Evolutionary conservation across 2,113 vertebrate species (phyloP).

Genomic region (Hippocampus abdominalis): DNA sequence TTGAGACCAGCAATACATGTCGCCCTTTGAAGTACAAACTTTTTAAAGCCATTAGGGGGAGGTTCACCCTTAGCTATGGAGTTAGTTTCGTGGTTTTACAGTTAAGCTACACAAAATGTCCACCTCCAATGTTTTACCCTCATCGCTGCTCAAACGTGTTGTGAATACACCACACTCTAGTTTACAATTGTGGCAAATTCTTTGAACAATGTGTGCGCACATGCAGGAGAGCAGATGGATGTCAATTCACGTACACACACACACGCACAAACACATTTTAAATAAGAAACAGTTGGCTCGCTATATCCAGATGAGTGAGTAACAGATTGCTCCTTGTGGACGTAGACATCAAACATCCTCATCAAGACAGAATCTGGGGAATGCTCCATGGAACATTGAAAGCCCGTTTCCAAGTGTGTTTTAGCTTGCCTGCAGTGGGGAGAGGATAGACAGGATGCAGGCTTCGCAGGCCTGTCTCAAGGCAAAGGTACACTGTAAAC

Average conservation of each 20-base stretch:
- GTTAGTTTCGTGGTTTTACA: slow-evolving; percentile 26
- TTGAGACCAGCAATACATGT: slow-evolving; percentile 14
- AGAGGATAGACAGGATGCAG: slow-evolving; percentile 36
- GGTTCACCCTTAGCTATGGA: slow-evolving; percentile 23
- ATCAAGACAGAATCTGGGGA: slow-evolving; percentile 43
- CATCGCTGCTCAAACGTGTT: slow-evolving; percentile 14
- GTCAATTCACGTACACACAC: slow-evolving; percentile 4
- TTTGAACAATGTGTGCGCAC: background rate
- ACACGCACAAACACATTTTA: slow-evolving; percentile 2
- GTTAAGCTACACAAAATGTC: background rate
- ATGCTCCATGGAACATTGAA: slow-evolving; percentile 24
- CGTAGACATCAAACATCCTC: slow-evolving; percentile 49
- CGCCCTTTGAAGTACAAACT: slow-evolving; percentile 70
- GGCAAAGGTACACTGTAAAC: slow-evolving; percentile 34
- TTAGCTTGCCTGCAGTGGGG: slow-evolving; percentile 24
- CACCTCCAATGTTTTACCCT: slow-evolving; percentile 6
- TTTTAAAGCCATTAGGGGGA: slow-evolving; percentile 22
- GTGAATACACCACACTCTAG: slow-evolving; percentile 15
- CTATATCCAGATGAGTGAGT: slow-evolving; percentile 37
- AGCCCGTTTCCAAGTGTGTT: slow-evolving; percentile 31
- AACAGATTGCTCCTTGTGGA: slow-evolving; percentile 43
- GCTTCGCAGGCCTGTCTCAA: slow-evolving; percentile 22
- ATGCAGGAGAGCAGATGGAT: slow-evolving; percentile 24
- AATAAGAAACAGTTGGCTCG: slow-evolving; percentile 31
- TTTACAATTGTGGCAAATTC: slow-evolving; percentile 13